These are phyloP conservation scores for Cichlasoma orientale DNA, from an alignment of 2,797 vertebrate species.

Conservation along the genomic window DNA sequence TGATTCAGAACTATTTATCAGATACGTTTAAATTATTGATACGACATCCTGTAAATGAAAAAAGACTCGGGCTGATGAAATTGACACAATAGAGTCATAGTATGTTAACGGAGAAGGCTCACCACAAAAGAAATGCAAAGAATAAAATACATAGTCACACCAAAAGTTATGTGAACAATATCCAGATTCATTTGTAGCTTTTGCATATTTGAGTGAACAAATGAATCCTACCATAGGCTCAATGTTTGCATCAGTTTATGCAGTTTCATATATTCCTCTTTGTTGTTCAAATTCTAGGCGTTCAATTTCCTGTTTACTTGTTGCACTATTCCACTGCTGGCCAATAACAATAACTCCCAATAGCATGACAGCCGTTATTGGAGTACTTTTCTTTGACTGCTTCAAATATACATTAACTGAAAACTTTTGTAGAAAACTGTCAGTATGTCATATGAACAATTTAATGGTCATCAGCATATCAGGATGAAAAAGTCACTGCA, in stretches of 20 bases:
- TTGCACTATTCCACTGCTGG: not conserved
- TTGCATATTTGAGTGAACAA: not conserved
- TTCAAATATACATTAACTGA: too few relatives aligned
- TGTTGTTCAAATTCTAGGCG: not conserved
- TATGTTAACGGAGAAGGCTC: not conserved
- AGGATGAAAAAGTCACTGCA: not conserved
- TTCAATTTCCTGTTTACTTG: not conserved
- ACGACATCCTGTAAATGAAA: not conserved
- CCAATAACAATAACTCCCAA: too few relatives aligned
- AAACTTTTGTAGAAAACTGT: not conserved
- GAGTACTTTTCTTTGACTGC: too few relatives aligned
- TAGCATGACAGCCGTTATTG: too few relatives aligned
- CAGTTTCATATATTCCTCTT: not conserved
- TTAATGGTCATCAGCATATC: not conserved
- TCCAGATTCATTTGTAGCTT: not conserved
- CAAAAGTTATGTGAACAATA: not conserved
- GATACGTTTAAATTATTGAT: constrained; percentile 22
- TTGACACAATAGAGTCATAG: constrained; percentile 8
- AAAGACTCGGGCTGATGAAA: not conserved
- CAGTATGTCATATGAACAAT: not conserved
- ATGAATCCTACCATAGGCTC: not conserved
- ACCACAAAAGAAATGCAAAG: not conserved
- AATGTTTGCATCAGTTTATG: not conserved
- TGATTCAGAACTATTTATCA: not conserved
- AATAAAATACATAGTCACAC: not conserved